Evolutionary conservation across 2,113 vertebrate genomes (phyloP).

Genomic region (Stigmatopora argus): DNA sequence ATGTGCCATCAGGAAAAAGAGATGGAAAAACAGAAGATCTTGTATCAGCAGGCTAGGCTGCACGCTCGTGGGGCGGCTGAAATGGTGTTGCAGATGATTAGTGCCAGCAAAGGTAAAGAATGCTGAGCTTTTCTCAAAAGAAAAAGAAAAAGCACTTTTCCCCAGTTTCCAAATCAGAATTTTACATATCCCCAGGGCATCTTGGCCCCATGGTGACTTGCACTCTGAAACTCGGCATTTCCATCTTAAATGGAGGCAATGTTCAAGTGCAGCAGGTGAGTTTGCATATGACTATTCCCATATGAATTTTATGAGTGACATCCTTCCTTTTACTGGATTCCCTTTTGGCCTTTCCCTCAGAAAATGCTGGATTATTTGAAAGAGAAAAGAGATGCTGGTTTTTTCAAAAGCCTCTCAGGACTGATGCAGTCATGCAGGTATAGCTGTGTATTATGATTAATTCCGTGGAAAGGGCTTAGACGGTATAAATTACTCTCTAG

Average conservation of each 20-base stretch:
- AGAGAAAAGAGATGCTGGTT: constrained; percentile 93
- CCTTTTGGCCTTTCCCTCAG: constrained; percentile 59
- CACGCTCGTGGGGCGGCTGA: constrained; percentile 93
- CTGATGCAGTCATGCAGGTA: constrained; percentile 98
- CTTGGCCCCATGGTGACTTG: constrained; percentile 89
- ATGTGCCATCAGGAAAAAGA: constrained; percentile 83
- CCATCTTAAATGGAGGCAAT: constrained; percentile 93
- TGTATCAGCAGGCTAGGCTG: constrained; percentile 93
- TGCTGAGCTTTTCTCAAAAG: neutral
- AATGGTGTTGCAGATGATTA: constrained; percentile 98
- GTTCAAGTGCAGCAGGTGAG: constrained; percentile 82
- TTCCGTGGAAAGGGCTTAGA: neutral
- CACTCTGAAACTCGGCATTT: constrained; percentile 94
- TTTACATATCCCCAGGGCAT: constrained; percentile 68
- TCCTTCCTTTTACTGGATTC: neutral
- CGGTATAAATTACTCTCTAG: neutral
- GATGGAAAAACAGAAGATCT: constrained; percentile 97
- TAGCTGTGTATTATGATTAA: neutral
- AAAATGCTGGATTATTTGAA: constrained; percentile 98
- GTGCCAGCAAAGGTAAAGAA: constrained; percentile 86
- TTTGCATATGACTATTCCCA: neutral
- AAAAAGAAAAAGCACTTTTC: neutral
- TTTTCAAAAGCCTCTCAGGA: constrained; percentile 95
- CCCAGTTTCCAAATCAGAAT: neutral
- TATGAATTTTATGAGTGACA: neutral